Percentiles rank a stretch among this genome's conserved stretches.
Conservation (phyloP, 2,797 vertebrate species). For the Schizopygopsis pylzovi region DNA sequence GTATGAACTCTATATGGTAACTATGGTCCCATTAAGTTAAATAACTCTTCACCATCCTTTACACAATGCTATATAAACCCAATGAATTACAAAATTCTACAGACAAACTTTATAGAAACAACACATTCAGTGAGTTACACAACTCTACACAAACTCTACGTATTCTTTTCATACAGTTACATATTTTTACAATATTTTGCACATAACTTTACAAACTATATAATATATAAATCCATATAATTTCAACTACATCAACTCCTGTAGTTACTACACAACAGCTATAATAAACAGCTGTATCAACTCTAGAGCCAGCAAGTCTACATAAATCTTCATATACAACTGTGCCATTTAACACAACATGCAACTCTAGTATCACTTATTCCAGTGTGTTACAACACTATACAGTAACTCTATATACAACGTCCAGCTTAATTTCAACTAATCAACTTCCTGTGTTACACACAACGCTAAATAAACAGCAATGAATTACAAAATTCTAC, state of each 20-base stretch:
- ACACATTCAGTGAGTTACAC: constrained; percentile 87
- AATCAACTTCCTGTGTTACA: neutral
- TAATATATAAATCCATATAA: too few species aligned
- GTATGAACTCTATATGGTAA: too few species aligned
- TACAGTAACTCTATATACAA: neutral
- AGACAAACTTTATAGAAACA: neutral
- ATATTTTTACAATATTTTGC: neutral
- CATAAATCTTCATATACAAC: too few species aligned
- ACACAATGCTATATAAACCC: neutral
- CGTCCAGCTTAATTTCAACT: neutral
- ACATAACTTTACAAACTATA: too few species aligned
- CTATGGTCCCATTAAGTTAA: too few species aligned
- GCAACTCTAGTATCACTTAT: too few species aligned
- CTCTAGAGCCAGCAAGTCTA: neutral
- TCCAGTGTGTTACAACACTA: too few species aligned
- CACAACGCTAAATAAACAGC: neutral
- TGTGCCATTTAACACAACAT: neutral
- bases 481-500: neutral
- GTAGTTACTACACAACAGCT: too few species aligned
- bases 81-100: neutral
- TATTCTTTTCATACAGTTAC: neutral
- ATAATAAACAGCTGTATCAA: too few species aligned
- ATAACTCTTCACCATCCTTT: neutral
- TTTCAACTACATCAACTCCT: too few species aligned
- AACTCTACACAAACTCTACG: neutral